Evolutionary conservation across 2,888 invertebrate species (phyloP).

Genomic region (Zygaena filipendulae): DNA sequence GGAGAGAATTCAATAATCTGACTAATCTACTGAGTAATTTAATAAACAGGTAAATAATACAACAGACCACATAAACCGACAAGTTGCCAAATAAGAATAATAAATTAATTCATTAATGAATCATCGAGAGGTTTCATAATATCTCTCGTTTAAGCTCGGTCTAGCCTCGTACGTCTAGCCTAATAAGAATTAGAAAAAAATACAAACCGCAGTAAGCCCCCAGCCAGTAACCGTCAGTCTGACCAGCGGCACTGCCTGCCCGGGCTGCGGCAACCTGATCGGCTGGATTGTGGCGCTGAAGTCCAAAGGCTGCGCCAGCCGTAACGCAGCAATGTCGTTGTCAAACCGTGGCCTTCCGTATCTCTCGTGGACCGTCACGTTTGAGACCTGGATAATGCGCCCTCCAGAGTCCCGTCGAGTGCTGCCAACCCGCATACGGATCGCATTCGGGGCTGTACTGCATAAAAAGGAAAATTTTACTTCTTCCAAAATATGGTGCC

Average conservation of each 20-base stretch:
- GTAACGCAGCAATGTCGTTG: slow-evolving; percentile 51
- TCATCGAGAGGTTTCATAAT: too few species aligned
- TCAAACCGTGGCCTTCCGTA: slow-evolving; percentile 52
- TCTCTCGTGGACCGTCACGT: slow-evolving; percentile 42
- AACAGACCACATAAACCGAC: too few species aligned
- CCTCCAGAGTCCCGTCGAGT: slow-evolving; percentile 56
- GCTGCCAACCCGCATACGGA: slow-evolving; percentile 54
- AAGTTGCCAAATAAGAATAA: too few species aligned
- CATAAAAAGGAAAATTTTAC: slow-evolving; percentile 12
- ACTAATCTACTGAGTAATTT: too few species aligned
- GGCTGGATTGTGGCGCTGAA: slow-evolving; percentile 35
- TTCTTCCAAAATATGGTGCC: background rate
- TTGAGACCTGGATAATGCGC: slow-evolving; percentile 40
- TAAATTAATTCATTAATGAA: too few species aligned
- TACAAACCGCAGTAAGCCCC: slow-evolving; percentile 58
- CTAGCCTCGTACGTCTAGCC: too few species aligned
- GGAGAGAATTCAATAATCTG: too few species aligned
- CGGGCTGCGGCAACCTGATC: slow-evolving; percentile 36
- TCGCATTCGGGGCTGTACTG: slow-evolving; percentile 31
- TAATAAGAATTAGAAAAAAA: too few species aligned
- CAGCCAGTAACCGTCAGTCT: slow-evolving; percentile 57
- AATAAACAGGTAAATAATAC: too few species aligned
- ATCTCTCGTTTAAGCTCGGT: too few species aligned
- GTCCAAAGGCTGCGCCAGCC: slow-evolving; percentile 38
- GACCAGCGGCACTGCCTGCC: slow-evolving; percentile 45